Evolutionary conservation across 1,140 invertebrate species (phyloP).

Genomic region (Macrobrachium rosenbergii): DNA sequence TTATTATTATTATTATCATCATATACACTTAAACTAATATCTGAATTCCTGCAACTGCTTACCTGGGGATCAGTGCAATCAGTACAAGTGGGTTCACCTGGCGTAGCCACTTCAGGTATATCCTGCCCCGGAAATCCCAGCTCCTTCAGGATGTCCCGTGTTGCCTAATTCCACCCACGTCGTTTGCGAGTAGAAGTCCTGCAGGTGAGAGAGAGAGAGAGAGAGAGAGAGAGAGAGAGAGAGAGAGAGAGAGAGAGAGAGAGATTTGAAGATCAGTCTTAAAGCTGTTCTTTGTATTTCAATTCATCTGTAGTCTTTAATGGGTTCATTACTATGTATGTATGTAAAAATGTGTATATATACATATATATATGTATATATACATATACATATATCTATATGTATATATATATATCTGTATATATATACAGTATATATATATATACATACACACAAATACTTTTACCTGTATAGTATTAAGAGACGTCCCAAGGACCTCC

Average conservation of each 20-base stretch:
- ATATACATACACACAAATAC: no score
- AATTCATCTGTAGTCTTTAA: no score
- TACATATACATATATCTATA: no score
- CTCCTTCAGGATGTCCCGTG: slow-evolving; percentile 6
- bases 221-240: slow-evolving; percentile 8
- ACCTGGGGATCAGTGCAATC: slow-evolving; percentile 22
- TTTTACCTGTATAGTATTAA: slow-evolving; percentile 42
- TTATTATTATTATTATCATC: not conserved
- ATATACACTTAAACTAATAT: no score
- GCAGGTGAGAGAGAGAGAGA: not conserved
- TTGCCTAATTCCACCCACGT: slow-evolving; percentile 43
- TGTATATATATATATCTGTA: not conserved
- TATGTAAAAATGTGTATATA: no score
- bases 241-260: slow-evolving; percentile 17
- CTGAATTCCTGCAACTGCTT: not conserved
- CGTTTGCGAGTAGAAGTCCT: slow-evolving; percentile 52
- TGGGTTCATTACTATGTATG: no score
- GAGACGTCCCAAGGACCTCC: slow-evolving; percentile 34
- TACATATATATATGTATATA: no score
- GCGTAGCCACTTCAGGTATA: slow-evolving; percentile 26
- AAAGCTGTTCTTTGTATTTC: no score
- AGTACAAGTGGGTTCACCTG: slow-evolving; percentile 9
- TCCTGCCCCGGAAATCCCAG: slow-evolving; percentile 29
- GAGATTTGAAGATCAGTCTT: not conserved
- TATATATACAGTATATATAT: not conserved